A percentile compares a stretch with the other conserved stretches of the same genome.
Conservation (phyloP, 2,888 invertebrate species). For the Tetrapedia diversipes region DNA sequence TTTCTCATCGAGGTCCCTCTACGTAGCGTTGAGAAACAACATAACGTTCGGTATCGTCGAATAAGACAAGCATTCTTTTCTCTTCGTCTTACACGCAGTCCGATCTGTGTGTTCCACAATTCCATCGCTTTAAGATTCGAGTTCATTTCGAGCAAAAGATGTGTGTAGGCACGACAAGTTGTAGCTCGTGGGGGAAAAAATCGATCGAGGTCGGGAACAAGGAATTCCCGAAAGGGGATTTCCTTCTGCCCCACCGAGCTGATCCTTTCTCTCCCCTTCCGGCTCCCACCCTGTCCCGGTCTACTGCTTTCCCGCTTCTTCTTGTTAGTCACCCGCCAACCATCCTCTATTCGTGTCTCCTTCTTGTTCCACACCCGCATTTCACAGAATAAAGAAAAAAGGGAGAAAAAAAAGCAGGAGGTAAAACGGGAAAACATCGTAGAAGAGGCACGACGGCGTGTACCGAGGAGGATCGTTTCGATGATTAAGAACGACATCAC, state of each 20-base stretch:
- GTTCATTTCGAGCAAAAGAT: slow-evolving; percentile 25
- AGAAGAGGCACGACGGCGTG: slow-evolving; percentile 42
- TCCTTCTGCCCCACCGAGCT: slow-evolving; percentile 60
- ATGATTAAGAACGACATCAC: slow-evolving; percentile 63
- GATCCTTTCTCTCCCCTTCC: slow-evolving; percentile 39
- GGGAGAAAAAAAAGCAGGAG: slow-evolving; percentile 7
- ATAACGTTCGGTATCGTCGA: too few species aligned
- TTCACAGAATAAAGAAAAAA: slow-evolving; percentile 39
- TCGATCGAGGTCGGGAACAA: slow-evolving; percentile 69
- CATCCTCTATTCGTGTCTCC: slow-evolving; percentile 15
- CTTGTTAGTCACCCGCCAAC: slow-evolving; percentile 16
- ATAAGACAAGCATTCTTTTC: too few species aligned
- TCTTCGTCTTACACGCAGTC: too few species aligned
- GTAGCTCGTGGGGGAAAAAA: slow-evolving; percentile 58
- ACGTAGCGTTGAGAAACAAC: too few species aligned
- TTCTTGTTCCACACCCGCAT: slow-evolving; percentile 25
- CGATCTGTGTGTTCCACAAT: too few species aligned
- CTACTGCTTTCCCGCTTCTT: slow-evolving; percentile 20
- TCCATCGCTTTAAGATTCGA: slow-evolving; percentile 35
- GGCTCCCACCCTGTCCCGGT: slow-evolving; percentile 3
- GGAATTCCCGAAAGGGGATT: slow-evolving; percentile 66
- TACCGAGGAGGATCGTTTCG: slow-evolving; percentile 60
- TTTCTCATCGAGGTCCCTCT: too few species aligned
- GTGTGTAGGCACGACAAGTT: slow-evolving; percentile 20
- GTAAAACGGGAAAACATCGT: slow-evolving; percentile 2